Conservation (phyloP, 2,797 vertebrate species). For the Microctenopoma steveboyesi region DNA sequence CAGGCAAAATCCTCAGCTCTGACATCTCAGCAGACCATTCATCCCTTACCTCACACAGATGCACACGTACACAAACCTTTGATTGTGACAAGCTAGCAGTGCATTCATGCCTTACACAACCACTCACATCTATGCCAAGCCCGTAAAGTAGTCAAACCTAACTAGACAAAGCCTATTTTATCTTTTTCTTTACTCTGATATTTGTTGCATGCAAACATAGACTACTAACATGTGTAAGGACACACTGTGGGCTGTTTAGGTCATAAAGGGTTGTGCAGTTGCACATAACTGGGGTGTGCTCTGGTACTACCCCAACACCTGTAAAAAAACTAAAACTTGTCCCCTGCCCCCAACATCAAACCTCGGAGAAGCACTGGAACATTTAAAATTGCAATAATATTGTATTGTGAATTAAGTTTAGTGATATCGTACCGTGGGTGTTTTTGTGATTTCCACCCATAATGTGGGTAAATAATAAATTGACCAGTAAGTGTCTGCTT, state of each 20-base stretch:
- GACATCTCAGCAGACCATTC: conserved; percentile 72
- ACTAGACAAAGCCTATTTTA: conserved; percentile 53
- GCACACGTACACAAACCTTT: conserved; percentile 20
- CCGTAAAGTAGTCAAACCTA: conserved; percentile 49
- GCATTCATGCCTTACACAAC: conserved; percentile 45
- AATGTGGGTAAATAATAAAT: no score
- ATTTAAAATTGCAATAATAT: no score
- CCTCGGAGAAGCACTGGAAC: no score
- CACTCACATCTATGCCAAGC: conserved; percentile 20
- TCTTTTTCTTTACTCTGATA: conserved; percentile 49
- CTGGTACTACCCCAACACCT: no score
- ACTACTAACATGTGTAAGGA: neutral
- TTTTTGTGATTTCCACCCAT: no score
- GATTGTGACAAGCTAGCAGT: conserved; percentile 50
- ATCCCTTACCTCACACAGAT: conserved; percentile 41
- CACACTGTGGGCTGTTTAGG: no score
- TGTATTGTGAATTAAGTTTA: no score
- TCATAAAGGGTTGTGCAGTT: no score
- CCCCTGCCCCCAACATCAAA: no score
- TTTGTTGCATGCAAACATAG: conserved; percentile 16
- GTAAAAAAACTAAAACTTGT: no score
- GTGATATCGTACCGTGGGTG: no score
- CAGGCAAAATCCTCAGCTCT: conserved; percentile 64
- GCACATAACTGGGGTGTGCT: no score
- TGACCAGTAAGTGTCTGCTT: neutral